These are phyloP conservation scores for Lepetodrilus schrolli DNA, from an alignment of 2,888 invertebrate species.

Conservation along the genomic window DNA sequence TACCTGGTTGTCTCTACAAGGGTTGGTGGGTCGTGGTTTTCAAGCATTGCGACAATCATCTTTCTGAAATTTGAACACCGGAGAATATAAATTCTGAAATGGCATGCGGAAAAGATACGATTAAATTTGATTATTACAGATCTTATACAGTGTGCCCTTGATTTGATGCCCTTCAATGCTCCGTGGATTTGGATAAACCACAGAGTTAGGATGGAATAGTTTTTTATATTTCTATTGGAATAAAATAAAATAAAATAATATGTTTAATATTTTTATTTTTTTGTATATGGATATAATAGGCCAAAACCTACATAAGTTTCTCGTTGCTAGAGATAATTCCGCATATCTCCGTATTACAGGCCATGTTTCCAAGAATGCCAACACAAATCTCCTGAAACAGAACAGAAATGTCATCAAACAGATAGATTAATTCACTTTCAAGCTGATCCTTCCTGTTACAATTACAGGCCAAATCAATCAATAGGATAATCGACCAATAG, in stretches of 20 bases:
- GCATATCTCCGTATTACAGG: conserved; percentile 81
- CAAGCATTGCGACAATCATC: conserved; percentile 59
- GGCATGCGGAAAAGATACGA: background rate
- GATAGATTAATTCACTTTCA: too few relatives aligned
- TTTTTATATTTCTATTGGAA: background rate
- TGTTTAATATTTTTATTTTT: too few relatives aligned
- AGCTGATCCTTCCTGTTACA: too few relatives aligned
- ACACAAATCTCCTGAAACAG: conserved; percentile 86
- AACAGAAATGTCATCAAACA: too few relatives aligned
- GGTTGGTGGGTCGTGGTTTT: conserved; percentile 80
- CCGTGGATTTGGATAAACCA: too few relatives aligned
- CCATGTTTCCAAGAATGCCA: conserved; percentile 90
- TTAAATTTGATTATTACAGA: too few relatives aligned
- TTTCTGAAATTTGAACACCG: conserved; percentile 51
- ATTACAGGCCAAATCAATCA: too few relatives aligned
- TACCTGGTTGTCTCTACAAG: conserved; percentile 82
- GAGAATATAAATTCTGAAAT: conserved; percentile 1
- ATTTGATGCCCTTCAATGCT: too few relatives aligned
- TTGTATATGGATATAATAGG: too few relatives aligned
- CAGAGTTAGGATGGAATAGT: background rate
- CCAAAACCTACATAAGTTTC: conserved; percentile 78
- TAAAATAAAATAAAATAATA: conserved; percentile 3
- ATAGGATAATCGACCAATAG: too few relatives aligned
- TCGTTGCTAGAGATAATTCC: conserved; percentile 79
- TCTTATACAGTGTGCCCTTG: too few relatives aligned